These are phyloP conservation scores for Diarsia brunnea DNA, from an alignment of 2,888 invertebrate species.

Conservation along the genomic window DNA sequence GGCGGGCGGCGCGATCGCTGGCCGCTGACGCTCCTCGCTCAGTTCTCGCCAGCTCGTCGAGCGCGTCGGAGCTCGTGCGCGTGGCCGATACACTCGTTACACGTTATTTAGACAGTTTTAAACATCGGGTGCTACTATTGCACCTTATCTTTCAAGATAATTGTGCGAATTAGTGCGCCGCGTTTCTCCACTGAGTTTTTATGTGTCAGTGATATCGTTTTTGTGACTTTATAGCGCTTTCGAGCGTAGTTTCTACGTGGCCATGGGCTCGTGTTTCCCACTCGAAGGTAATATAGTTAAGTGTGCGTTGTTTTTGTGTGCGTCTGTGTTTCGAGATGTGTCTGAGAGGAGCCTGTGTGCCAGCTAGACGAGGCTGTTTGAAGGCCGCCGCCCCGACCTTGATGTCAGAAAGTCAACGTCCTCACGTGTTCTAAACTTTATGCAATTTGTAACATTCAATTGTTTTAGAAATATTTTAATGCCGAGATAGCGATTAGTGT, in stretches of 20 bases:
- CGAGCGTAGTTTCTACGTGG: slow-evolving; percentile 84
- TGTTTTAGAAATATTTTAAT: slow-evolving; percentile 56
- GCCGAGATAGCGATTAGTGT: slow-evolving; percentile 28
- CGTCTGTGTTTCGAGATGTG: slow-evolving; percentile 78
- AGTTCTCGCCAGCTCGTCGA: slow-evolving; percentile 83
- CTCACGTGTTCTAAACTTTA: slow-evolving; percentile 84
- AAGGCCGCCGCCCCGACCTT: slow-evolving; percentile 90
- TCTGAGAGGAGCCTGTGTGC: slow-evolving; percentile 80
- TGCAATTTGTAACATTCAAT: slow-evolving; percentile 73
- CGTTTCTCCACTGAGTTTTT: slow-evolving; percentile 70
- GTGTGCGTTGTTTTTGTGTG: slow-evolving; percentile 80
- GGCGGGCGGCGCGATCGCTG: slow-evolving; percentile 74
- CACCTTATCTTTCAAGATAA: slow-evolving; percentile 86
- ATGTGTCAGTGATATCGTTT: slow-evolving; percentile 78
- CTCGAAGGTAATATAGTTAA: slow-evolving; percentile 86
- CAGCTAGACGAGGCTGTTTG: slow-evolving; percentile 88
- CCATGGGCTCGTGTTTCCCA: slow-evolving; percentile 87
- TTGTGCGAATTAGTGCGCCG: slow-evolving; percentile 85
- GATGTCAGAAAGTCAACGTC: slow-evolving; percentile 89
- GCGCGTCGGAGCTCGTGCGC: slow-evolving; percentile 85
- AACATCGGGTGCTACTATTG: slow-evolving; percentile 79
- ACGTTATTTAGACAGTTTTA: slow-evolving; percentile 73
- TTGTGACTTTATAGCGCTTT: slow-evolving; percentile 79
- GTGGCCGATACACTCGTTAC: slow-evolving; percentile 82
- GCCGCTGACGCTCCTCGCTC: slow-evolving; percentile 72